phyloP scores from a whole-genome alignment of 2,113 vertebrate species.

The Podarcis raffonei region DNA sequence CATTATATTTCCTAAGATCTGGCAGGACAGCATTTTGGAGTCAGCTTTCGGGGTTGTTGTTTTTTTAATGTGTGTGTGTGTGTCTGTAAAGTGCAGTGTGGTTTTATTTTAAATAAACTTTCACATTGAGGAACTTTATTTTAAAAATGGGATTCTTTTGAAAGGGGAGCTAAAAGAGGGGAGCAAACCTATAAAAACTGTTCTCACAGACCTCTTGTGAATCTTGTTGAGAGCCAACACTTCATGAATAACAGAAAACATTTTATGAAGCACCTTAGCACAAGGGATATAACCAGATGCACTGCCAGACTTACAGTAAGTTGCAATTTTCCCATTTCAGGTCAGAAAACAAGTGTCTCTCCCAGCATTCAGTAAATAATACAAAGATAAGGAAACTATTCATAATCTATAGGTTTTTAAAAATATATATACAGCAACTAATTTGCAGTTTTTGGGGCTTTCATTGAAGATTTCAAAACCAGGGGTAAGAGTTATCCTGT shows the following conservation, averaged over 20 bases:
- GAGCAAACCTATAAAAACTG: slow-evolving; percentile 61
- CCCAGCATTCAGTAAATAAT: background rate
- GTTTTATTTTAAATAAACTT: slow-evolving; percentile 26
- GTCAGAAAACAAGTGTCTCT: slow-evolving; percentile 16
- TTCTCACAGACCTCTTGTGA: slow-evolving; percentile 70
- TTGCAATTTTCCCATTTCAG: slow-evolving; percentile 60
- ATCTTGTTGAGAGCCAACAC: slow-evolving; percentile 63
- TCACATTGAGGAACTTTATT: slow-evolving; percentile 15
- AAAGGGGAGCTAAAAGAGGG: background rate
- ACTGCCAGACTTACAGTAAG: slow-evolving; percentile 46
- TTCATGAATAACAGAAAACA: slow-evolving; percentile 55
- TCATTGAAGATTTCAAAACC: background rate
- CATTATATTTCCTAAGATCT: background rate
- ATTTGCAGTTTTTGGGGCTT: background rate
- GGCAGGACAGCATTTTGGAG: accelerated
- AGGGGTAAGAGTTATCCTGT: too few species aligned
- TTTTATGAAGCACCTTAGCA: slow-evolving; percentile 67
- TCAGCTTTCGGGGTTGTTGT: background rate
- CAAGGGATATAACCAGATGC: slow-evolving; percentile 47
- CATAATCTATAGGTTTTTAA: background rate
- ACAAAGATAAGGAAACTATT: background rate
- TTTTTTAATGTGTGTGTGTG: background rate
- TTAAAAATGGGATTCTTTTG: slow-evolving; percentile 36
- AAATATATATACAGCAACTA: background rate
- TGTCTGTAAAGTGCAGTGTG: background rate